Base-by-base conservation (phyloP, 2,888 invertebrate genomes). In the Gryllus longicercus region DNA sequence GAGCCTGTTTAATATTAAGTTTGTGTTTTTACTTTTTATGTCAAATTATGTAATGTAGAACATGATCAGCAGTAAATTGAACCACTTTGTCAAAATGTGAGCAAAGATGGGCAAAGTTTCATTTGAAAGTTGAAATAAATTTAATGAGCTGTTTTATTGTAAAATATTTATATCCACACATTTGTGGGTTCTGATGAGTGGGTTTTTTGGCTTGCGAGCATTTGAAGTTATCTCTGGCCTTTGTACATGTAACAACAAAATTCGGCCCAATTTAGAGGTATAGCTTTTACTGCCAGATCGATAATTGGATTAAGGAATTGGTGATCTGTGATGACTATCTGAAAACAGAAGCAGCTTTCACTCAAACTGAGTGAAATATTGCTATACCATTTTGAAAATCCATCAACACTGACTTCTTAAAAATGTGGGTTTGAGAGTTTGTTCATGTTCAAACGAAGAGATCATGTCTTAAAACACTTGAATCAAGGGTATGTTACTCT, bases 401-500 rank as follows among this genome's bases (percentile, higher is more conserved):
- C 63, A 63, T 63, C 63, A n/a, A 49, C 18, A 77, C 49, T 77
- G 77, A 12, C 77, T 77, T n/a, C 77, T 51, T 79, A 38, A 38
- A 63, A n/a, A 63, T 0, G 63, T 63, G 63, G 63, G 63, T 63
- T 63, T 14, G 63, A 49, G 77, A 77, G 79, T 76, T 81, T 80
- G 78, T 81, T 81, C 80, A 80, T 82, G 81, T 80, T 81, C 78
- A 78, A 77, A 80, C 80, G 80, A 81, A 81, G 81, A 80, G 80
- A 78, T 79, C 80, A 80, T 78, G 79, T 81, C 80, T 79, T 81
- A 82, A 78, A 76, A 80, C 50, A 78, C 83, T 82, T 83, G 83
- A 82, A 83, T 82, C 83, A 83, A 83, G 83, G 84, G 85, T 85
- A 85, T 86, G 85, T 86, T 85, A 85, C 87, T 86, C 86, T 85